Evolutionary conservation across 2,888 invertebrate genomes (phyloP), one percentile per base, ranked within the genome.

Genomic region (Sceliomorpha sp.): DNA sequence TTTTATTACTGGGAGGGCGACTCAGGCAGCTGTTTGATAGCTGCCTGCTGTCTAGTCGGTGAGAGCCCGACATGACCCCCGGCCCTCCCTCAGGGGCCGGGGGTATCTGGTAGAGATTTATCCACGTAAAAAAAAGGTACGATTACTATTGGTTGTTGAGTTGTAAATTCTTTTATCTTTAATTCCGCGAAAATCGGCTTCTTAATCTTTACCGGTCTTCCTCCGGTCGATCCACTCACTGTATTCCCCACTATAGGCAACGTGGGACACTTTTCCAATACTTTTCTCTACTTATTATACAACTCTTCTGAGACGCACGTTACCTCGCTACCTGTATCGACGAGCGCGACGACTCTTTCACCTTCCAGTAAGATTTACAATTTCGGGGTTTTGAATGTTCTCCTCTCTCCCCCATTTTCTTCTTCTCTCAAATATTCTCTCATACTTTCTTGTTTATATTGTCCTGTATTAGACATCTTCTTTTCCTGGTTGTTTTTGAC

Each of bases 231-330:
- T 29, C 29, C 29, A n/a, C n/a, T n/a, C 9, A 29, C 8, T 2
- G 29, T 29, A 8, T n/a, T 29, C 7, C 29, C 29, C 29, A 29
- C 29, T 29, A 29, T 29, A n/a, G 29, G 29, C 9, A 29, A 7
- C 4, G 29, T 29, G 29, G 29, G 29, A 29, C 29, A 29, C 2
- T 7, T 7, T 29, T 29, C 9, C 7, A 29, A 29, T 29, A 8
- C 9, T 7, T 2, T 9, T 29, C 2, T 29, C 8, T 29, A n/a
- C 8, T 29, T 7, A 9, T 7, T 29, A 9, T 29, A 29, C 8
- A 29, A 29, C 1, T 29, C 9, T 7, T 29, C 29, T 9, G 29
- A 29, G 29, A 29, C 1, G 8, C 29, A 29, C n/a, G 29, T 29
- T 29, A 29, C 9, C 29, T 29, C 29, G 7, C 29, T 29, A 6